Evolutionary conservation across 2,113 vertebrate genomes (phyloP).

Genomic region (Salminus brasiliensis): DNA sequence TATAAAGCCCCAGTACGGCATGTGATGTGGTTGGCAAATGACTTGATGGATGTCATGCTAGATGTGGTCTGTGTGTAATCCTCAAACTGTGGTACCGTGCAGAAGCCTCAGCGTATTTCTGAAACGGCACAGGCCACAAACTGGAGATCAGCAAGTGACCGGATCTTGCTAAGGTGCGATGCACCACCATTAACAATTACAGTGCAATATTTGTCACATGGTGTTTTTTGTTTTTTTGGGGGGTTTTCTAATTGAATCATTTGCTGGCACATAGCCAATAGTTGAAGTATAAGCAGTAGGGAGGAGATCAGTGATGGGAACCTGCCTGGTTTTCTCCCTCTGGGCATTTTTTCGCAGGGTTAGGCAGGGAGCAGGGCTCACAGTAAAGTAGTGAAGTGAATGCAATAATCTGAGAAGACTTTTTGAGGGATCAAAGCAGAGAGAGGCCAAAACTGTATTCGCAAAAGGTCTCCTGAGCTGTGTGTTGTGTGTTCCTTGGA

Average conservation of each 20-base stretch:
- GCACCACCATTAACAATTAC: too few relatives aligned
- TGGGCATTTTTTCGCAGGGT: constrained; percentile 20
- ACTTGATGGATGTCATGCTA: background rate
- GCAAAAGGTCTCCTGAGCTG: background rate
- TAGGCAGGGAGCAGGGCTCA: background rate
- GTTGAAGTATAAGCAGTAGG: background rate
- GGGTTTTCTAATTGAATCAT: constrained; percentile 1
- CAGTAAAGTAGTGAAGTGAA: background rate
- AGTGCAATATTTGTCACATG: background rate
- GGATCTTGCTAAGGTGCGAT: too few relatives aligned
- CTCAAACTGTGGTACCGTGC: background rate
- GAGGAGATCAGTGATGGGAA: constrained; percentile 17
- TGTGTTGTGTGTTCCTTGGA: background rate
- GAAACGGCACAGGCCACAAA: background rate
- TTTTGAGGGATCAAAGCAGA: background rate
- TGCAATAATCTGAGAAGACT: background rate
- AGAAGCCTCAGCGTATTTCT: background rate
- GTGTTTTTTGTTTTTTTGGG: background rate
- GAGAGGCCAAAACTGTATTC: background rate
- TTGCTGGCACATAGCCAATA: background rate
- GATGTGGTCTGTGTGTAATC: constrained; percentile 8
- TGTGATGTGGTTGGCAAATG: constrained; percentile 22
- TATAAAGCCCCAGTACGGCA: constrained; percentile 6
- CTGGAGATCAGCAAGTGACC: too few relatives aligned
- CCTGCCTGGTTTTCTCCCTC: constrained; percentile 17